phyloP scores from a whole-genome alignment of 2,888 invertebrate species.

The Pristionchus fissidentatus region DNA sequence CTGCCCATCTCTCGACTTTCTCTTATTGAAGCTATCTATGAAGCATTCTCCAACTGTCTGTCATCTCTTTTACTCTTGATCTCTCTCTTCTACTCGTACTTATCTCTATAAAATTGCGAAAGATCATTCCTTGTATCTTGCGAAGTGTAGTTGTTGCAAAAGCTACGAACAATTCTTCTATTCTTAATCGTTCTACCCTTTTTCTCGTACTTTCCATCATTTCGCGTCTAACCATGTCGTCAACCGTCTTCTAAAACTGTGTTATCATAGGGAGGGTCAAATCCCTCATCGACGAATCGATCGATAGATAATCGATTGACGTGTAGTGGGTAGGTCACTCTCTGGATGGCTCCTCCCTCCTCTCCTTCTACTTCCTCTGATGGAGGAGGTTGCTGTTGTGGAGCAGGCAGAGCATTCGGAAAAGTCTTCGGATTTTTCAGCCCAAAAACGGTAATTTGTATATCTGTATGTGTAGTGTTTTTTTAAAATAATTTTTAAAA shows the following conservation, averaged over 20 bases:
- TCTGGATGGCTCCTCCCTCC: background rate
- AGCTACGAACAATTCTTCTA: background rate
- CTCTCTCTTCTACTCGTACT: background rate
- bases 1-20: background rate
- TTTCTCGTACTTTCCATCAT: background rate
- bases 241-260: background rate
- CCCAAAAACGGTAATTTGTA: constrained; percentile 7
- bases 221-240: background rate
- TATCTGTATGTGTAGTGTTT: too few species aligned
- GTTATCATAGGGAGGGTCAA: background rate
- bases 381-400: constrained; percentile 40
- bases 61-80: background rate
- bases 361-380: background rate
- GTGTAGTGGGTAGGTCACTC: background rate
- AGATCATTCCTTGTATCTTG: background rate
- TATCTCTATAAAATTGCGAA: background rate
- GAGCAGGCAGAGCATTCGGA: constrained; percentile 21
- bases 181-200: background rate
- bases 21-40: background rate
- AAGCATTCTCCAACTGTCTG: background rate
- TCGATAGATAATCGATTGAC: background rate
- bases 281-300: constrained; percentile 14
- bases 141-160: background rate
- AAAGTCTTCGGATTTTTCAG: constrained; percentile 44
- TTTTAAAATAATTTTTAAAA: too few species aligned